phyloP scores from a whole-genome alignment of 1,140 invertebrate genomes.

The Macrotrachela quadricornifera region DNA sequence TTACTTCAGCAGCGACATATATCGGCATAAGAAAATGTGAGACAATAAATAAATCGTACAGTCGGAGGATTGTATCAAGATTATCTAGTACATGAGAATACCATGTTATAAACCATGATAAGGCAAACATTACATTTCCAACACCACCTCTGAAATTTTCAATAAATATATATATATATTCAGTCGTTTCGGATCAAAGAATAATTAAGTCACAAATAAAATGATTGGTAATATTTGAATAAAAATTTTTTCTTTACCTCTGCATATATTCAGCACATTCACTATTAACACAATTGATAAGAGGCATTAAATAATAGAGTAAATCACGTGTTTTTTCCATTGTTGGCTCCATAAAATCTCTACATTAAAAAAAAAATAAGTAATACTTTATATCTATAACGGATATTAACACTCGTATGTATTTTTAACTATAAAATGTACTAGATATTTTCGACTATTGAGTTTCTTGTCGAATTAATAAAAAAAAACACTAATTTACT shows the following conservation, averaged over 20 bases:
- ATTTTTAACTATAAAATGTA: too few relatives aligned
- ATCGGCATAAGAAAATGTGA: conserved; percentile 66
- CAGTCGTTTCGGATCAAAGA: background rate
- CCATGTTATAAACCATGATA: conserved; percentile 96
- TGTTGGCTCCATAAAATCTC: conserved; percentile 2
- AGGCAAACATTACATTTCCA: conserved; percentile 69
- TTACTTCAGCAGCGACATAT: conserved; percentile 60
- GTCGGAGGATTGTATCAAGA: conserved; percentile 60
- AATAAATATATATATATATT: conserved; percentile 10
- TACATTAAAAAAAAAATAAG: background rate
- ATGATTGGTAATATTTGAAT: too few relatives aligned
- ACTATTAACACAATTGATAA: background rate
- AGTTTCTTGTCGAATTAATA: too few relatives aligned
- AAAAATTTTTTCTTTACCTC: background rate
- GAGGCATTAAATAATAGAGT: conserved; percentile 5
- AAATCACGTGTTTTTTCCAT: conserved; percentile 6
- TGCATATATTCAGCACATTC: conserved; percentile 4
- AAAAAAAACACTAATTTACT: conserved; percentile 1
- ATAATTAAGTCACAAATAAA: background rate
- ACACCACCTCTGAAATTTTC: conserved; percentile 46
- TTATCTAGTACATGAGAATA: conserved; percentile 81
- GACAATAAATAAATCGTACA: conserved; percentile 87
- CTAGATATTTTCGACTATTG: too few relatives aligned
- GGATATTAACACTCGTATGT: too few relatives aligned
- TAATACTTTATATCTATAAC: too few relatives aligned